phyloP scores from a whole-genome alignment of 2,113 vertebrate species.

The Fulica atra region DNA sequence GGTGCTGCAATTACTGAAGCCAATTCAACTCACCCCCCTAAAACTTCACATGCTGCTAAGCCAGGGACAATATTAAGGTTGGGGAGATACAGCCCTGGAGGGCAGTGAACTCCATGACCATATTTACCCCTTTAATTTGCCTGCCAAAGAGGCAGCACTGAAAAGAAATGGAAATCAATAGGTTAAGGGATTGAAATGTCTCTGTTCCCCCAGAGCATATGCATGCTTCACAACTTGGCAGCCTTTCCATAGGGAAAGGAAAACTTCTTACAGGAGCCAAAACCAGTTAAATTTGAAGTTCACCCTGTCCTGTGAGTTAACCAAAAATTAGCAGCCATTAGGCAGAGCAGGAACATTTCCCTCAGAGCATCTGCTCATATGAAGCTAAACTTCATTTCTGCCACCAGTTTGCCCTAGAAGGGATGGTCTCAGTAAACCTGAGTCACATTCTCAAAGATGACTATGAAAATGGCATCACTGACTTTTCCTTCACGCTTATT shows the following conservation, averaged over 20 bases:
- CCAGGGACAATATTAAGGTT: constrained; percentile 26
- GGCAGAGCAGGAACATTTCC: constrained; percentile 26
- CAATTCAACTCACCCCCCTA: constrained; percentile 24
- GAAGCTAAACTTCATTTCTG: neutral
- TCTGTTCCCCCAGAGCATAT: constrained; percentile 13
- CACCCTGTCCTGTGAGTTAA: neutral
- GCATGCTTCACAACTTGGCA: constrained; percentile 20
- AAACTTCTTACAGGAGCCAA: constrained; percentile 37
- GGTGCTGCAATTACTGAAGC: constrained; percentile 51
- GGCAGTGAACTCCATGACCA: neutral
- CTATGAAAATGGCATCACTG: neutral
- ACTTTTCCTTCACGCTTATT: neutral
- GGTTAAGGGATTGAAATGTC: constrained; percentile 49
- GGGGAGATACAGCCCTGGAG: constrained; percentile 37
- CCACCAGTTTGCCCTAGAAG: neutral
- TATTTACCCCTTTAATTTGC: constrained; percentile 63
- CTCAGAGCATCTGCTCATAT: constrained; percentile 1
- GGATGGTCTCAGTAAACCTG: neutral
- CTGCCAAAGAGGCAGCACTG: constrained; percentile 46
- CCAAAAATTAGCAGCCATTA: constrained; percentile 45
- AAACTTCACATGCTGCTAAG: constrained; percentile 38
- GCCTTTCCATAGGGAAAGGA: constrained; percentile 15
- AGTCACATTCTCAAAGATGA: neutral
- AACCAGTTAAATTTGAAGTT: constrained; percentile 33
- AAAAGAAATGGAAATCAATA: constrained; percentile 62